A percentile compares a stretch with the other conserved stretches of the same genome.
phyloP scores from a whole-genome alignment of 2,113 vertebrate genomes.

The Cololabis saira region DNA sequence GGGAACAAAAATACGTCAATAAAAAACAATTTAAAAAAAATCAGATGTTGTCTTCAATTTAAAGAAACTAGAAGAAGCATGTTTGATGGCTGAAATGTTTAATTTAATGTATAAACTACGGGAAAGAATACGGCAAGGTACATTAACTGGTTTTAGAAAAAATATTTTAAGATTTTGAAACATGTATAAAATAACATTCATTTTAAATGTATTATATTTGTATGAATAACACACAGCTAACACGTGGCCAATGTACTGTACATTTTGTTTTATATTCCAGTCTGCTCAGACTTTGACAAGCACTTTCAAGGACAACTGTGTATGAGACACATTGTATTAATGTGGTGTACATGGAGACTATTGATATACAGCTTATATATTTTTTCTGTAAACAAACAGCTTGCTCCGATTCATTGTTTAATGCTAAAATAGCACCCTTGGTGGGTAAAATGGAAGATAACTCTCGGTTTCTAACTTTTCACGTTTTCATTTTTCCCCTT shows the following conservation, averaged over 20 bases:
- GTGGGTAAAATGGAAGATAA: slow-evolving; percentile 34
- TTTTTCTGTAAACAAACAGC: slow-evolving; percentile 61
- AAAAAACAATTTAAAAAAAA: slow-evolving; percentile 6
- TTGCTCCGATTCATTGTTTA: slow-evolving; percentile 62
- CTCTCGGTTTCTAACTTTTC: slow-evolving; percentile 49
- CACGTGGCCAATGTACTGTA: slow-evolving; percentile 76
- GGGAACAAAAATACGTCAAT: slow-evolving; percentile 21
- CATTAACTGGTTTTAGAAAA: slow-evolving; percentile 57
- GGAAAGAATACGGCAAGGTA: slow-evolving; percentile 50
- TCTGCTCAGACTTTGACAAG: slow-evolving; percentile 71
- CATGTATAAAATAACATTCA: slow-evolving; percentile 53
- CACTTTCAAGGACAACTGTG: slow-evolving; percentile 72
- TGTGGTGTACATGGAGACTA: slow-evolving; percentile 61
- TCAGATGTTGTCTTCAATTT: slow-evolving; percentile 31
- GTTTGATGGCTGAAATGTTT: slow-evolving; percentile 45
- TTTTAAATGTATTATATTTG: slow-evolving; percentile 68
- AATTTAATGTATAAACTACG: slow-evolving; percentile 43
- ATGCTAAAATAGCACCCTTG: slow-evolving; percentile 67
- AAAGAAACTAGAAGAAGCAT: slow-evolving; percentile 32
- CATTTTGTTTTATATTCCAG: slow-evolving; percentile 69
- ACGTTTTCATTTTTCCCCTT: slow-evolving; percentile 17
- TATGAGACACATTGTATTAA: slow-evolving; percentile 71
- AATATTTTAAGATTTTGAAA: slow-evolving; percentile 56
- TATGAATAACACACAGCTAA: slow-evolving; percentile 69
- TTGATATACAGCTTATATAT: slow-evolving; percentile 61